Base-by-base conservation (phyloP, 1,140 invertebrate species). In the Drosophila yakuba region DNA sequence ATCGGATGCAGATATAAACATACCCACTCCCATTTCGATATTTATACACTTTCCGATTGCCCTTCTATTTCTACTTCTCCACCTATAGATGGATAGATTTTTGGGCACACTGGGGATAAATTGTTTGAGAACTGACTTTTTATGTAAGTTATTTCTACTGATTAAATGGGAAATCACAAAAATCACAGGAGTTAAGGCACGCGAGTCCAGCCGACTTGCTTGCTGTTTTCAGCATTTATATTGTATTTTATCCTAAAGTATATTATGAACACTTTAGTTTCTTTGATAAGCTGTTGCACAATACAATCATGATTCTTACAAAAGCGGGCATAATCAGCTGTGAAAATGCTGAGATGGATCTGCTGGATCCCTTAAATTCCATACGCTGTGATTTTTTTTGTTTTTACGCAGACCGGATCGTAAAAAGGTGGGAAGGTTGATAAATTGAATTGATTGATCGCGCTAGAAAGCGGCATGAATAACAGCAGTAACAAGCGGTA, bases 381-480 rank as follows among this genome's bases (percentile, higher is more conserved):
- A 48, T 36, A 45, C 68, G 67, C 5, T 48, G 62, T 55, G 58
- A 62, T 32, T 32, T 32, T 8, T 8, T 32, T 10, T 69, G 73
- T 63, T 78, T 68, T 63, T 80, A 78, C 78, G 35, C 69, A 63
- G 78, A n/a, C 17, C 11, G 38, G 17, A 23, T 14, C 15, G 36
- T 51, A 25, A 56, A 39, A 41, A 48, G 45, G 28, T 75, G 60
- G 75, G 71, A 72, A 76, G 75, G 71, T 51, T 74, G 74, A 86
- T 75, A 86, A 82, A 88, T 81, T 78, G 83, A 79, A 54, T 86
- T 86, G 83, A 86, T 88, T 86, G 83, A 86, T 86, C 75, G 78
- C 78, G 64, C 74, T 88, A 78, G 78, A 86, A 86, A 82, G 82
- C 83, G 63, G 69, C 64, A 81, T 81, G 74, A 86, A 86, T 78